phyloP scores from a whole-genome alignment of 2,797 vertebrate genomes.

The Poliocrania exsul region DNA sequence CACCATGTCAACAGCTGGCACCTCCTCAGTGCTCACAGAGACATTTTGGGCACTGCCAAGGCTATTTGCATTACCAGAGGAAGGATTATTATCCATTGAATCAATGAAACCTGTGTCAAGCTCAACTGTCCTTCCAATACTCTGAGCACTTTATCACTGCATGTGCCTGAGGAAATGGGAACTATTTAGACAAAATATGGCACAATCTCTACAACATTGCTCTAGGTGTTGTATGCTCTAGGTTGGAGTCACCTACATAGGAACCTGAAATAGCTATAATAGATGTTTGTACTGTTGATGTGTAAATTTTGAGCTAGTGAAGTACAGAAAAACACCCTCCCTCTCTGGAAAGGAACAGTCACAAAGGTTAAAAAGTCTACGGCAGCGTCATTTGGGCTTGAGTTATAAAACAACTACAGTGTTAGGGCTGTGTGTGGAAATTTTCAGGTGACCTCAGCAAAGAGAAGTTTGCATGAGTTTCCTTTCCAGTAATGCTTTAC shows the following conservation, averaged over 20 bases:
- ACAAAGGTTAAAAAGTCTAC: neutral
- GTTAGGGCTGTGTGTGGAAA: neutral
- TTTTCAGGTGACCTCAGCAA: neutral
- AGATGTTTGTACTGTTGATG: neutral
- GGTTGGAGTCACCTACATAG: neutral
- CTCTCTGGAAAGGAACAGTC: neutral
- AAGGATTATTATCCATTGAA: slow-evolving; percentile 30
- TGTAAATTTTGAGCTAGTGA: neutral
- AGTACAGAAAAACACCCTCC: neutral
- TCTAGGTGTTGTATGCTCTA: neutral
- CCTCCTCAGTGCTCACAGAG: neutral
- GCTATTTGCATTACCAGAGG: neutral
- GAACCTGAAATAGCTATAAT: neutral
- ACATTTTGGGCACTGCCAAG: neutral
- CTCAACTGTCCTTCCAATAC: neutral
- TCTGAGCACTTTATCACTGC: neutral
- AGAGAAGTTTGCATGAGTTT: neutral
- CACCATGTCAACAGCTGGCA: neutral
- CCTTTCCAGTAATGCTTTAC: neutral
- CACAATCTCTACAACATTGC: neutral
- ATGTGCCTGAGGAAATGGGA: neutral
- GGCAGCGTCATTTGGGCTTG: accelerated
- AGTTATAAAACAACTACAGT: neutral
- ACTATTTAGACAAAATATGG: neutral
- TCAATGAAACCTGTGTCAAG: slow-evolving; percentile 13